Percentiles rank a stretch among this genome's conserved stretches.
These are phyloP conservation scores for Gobionotothen gibberifrons DNA, from an alignment of 2,797 vertebrate species.

Conservation along the genomic window DNA sequence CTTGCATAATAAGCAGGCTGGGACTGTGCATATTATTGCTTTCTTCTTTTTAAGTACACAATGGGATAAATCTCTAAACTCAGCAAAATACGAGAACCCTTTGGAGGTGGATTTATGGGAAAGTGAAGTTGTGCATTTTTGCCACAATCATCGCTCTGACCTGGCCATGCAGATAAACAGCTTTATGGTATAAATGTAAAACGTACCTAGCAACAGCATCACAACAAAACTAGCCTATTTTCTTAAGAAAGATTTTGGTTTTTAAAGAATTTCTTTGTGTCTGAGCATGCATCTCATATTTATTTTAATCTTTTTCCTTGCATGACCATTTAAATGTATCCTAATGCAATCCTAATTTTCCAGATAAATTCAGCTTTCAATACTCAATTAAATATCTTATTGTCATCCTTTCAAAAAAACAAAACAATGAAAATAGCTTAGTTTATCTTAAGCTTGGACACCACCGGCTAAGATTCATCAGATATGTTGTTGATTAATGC, in stretches of 20 bases:
- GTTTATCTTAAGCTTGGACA: background rate
- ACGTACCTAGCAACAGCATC: background rate
- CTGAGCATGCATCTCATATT: background rate
- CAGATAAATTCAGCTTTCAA: background rate
- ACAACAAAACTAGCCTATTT: slow-evolving; percentile 9
- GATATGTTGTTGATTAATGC: background rate
- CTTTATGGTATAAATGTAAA: slow-evolving; percentile 1
- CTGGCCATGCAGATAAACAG: slow-evolving; percentile 9
- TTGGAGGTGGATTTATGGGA: slow-evolving; percentile 45
- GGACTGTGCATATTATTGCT: slow-evolving; percentile 50
- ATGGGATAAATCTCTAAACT: slow-evolving; percentile 50
- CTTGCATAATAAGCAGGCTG: slow-evolving; percentile 66
- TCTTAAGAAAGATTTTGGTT: background rate
- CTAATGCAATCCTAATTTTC: background rate
- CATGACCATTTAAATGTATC: background rate
- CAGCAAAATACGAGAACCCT: slow-evolving; percentile 55
- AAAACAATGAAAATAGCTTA: background rate
- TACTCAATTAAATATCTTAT: background rate
- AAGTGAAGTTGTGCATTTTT: slow-evolving; percentile 34
- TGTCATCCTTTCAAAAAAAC: background rate
- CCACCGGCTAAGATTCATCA: background rate
- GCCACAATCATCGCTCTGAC: slow-evolving; percentile 38
- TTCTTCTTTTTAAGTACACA: slow-evolving; percentile 56
- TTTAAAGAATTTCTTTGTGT: background rate
- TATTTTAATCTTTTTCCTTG: background rate